phyloP scores from a whole-genome alignment of 2,797 vertebrate species.

The Acanthurus lineatus region DNA sequence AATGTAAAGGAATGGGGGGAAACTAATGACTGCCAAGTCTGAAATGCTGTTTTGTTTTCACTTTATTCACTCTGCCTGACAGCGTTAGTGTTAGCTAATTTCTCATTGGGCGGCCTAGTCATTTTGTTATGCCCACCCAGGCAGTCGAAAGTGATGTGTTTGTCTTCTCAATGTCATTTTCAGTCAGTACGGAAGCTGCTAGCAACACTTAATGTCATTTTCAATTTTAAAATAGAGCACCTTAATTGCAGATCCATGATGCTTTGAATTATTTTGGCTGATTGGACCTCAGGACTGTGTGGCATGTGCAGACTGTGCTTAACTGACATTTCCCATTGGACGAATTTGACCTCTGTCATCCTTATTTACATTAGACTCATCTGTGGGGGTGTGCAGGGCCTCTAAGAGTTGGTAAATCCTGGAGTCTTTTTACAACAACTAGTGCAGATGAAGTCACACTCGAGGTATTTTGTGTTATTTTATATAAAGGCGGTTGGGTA shows the following conservation, averaged over 20 bases:
- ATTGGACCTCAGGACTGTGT: background rate
- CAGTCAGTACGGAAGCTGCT: background rate
- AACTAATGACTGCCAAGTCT: background rate
- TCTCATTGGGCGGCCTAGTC: background rate
- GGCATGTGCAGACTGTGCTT: background rate
- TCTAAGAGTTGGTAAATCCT: too few species aligned
- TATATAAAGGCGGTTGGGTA: too few species aligned
- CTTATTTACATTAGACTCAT: background rate
- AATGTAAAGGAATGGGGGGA: background rate
- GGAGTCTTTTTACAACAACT: too few species aligned
- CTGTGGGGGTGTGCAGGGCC: too few species aligned
- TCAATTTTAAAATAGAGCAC: background rate
- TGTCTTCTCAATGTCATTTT: background rate
- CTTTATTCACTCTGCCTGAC: background rate
- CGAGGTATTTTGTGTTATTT: too few species aligned
- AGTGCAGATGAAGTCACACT: too few species aligned
- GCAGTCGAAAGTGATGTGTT: background rate
- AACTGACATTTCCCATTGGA: background rate
- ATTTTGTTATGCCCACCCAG: too few species aligned
- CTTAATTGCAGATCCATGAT: background rate
- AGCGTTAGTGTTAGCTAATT: background rate
- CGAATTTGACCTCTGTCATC: slow-evolving; percentile 3
- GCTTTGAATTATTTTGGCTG: background rate
- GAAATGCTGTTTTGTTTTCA: background rate
- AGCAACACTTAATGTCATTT: too few species aligned